Conservation (phyloP, 2,888 invertebrate species). For the Dastarcus helophoroides region DNA sequence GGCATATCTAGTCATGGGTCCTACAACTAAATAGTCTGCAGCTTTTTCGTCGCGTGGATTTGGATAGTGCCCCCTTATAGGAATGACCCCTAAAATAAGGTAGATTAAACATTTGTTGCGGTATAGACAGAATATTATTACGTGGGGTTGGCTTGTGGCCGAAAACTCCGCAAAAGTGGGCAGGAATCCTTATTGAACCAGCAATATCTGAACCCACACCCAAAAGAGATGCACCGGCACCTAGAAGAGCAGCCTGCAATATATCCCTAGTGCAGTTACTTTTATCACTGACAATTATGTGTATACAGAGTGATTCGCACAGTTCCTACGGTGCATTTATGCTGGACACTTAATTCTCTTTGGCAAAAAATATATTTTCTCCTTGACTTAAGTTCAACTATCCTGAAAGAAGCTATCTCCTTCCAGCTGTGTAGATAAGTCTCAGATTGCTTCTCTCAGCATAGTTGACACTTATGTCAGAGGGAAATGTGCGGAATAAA, state of each 20-base stretch:
- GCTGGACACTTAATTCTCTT: too few species aligned
- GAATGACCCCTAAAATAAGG: conserved; percentile 40
- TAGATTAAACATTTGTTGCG: background rate
- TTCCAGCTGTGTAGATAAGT: too few species aligned
- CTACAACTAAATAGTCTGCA: conserved; percentile 44
- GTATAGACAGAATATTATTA: conserved; percentile 23
- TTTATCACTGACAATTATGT: too few species aligned
- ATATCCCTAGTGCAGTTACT: too few species aligned
- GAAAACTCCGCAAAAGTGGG: conserved; percentile 77
- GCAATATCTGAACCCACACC: conserved; percentile 79
- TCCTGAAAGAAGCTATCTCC: too few species aligned
- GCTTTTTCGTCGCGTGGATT: conserved; percentile 39
- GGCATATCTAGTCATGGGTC: conserved; percentile 70
- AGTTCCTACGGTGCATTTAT: too few species aligned
- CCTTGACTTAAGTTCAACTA: too few species aligned
- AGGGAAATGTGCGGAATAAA: too few species aligned
- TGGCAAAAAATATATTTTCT: too few species aligned
- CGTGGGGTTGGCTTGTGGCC: conserved; percentile 77
- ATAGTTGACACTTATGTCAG: too few species aligned
- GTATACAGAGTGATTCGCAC: too few species aligned
- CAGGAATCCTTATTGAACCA: conserved; percentile 77
- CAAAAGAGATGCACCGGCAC: conserved; percentile 62
- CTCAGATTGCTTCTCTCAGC: too few species aligned
- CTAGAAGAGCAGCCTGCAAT: conserved; percentile 55
- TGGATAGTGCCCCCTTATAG: conserved; percentile 52